Conservation (phyloP, 2,797 vertebrate species). For the Hydrocynus forskahlii region DNA sequence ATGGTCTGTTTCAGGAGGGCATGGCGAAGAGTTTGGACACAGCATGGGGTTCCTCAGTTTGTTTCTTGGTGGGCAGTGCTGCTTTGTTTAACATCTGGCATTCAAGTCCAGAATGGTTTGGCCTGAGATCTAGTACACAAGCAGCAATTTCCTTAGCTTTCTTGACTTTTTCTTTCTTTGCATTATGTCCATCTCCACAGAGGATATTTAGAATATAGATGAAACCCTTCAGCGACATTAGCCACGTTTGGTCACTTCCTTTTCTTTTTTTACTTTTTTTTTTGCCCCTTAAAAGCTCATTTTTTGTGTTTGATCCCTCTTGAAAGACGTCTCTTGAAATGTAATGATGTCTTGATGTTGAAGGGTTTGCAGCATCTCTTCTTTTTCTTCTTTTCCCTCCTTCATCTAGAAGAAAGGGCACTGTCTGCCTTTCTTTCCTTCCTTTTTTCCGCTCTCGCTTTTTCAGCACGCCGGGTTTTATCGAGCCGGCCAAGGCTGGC, state of each 20-base stretch:
- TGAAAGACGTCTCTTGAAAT: conserved; percentile 50
- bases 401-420: conserved; percentile 46
- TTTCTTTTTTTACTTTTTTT: neutral
- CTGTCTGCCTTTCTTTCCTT: conserved; percentile 50
- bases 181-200: neutral
- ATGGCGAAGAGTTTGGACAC: neutral
- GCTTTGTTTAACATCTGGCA: conserved; percentile 41
- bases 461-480: conserved; percentile 52
- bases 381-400: conserved; percentile 44
- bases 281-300: conserved; percentile 38
- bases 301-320: conserved; percentile 51
- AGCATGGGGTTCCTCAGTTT: neutral
- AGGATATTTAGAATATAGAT: neutral
- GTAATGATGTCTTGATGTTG: conserved; percentile 50
- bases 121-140: neutral
- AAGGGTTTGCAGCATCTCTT: conserved; percentile 57
- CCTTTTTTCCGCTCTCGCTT: conserved; percentile 44
- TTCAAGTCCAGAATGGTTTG: neutral
- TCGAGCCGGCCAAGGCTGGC: conserved; percentile 69
- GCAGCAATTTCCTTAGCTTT: neutral
- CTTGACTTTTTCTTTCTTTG: neutral
- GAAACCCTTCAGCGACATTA: conserved; percentile 27
- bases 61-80: conserved; percentile 9
- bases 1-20: neutral
- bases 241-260: conserved; percentile 33